These are phyloP conservation scores for Pristionchus mayeri DNA, from an alignment of 2,888 invertebrate species.

Conservation along the genomic window DNA sequence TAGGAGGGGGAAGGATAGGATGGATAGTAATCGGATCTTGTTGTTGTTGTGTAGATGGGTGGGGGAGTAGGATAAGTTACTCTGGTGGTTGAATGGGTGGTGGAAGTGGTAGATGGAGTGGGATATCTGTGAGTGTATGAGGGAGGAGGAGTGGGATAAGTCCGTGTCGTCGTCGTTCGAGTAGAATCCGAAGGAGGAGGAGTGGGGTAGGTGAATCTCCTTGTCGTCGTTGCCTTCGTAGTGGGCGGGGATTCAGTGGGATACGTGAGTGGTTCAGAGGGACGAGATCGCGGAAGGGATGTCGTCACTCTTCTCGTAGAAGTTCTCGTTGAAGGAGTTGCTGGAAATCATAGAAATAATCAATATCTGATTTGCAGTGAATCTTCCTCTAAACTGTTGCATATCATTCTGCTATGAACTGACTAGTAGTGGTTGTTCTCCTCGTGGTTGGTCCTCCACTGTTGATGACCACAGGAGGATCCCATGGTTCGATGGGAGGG, in stretches of 20 bases:
- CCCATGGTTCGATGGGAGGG: background rate
- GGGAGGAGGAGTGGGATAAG: background rate
- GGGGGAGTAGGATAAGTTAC: background rate
- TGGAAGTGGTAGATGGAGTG: background rate
- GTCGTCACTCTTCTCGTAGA: background rate
- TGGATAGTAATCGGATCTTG: background rate
- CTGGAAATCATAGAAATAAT: background rate
- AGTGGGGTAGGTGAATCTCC: conserved; percentile 5
- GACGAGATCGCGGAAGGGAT: background rate
- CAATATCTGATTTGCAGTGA: no score
- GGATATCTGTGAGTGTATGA: no score
- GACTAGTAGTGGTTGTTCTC: background rate
- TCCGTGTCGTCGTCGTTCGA: background rate
- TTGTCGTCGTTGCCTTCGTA: background rate
- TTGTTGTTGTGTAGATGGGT: background rate
- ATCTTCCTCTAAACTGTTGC: no score
- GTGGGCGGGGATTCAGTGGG: background rate
- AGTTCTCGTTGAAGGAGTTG: background rate
- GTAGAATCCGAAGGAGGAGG: background rate
- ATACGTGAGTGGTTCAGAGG: background rate
- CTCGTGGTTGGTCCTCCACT: conserved; percentile 15
- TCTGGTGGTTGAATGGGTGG: background rate
- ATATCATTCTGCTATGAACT: no score
- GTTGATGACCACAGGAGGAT: background rate
- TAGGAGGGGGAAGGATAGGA: background rate